Percentiles rank a stretch among this genome's conserved stretches.
These are phyloP conservation scores for Dicrurus megarhynchus DNA, from an alignment of 2,113 vertebrate species.

Conservation along the genomic window DNA sequence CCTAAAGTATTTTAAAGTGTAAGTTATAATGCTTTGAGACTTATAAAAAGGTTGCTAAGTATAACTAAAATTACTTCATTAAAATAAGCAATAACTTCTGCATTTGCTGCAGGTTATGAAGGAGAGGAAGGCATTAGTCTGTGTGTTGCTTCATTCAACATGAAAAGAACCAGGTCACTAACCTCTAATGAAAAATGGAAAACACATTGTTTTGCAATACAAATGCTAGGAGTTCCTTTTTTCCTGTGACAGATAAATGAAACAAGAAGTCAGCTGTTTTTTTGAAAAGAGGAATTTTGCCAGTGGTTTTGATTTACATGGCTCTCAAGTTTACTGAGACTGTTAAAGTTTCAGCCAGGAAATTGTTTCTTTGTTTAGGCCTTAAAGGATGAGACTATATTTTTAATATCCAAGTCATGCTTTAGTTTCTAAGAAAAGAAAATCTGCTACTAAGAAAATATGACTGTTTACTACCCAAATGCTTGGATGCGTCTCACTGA, in stretches of 20 bases:
- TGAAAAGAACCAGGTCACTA: not conserved
- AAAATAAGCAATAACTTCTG: not conserved
- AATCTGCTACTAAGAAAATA: not conserved
- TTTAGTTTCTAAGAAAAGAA: not conserved
- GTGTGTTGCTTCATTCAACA: not conserved
- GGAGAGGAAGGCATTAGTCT: not conserved
- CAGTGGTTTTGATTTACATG: constrained; percentile 10
- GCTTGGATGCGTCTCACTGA: not conserved
- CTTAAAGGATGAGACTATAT: not conserved
- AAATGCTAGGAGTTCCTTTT: constrained; percentile 1
- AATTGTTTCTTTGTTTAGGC: not conserved
- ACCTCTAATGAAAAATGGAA: not conserved
- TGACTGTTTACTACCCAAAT: not conserved
- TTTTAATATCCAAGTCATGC: not conserved
- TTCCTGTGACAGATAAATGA: not conserved
- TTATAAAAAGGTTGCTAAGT: not conserved
- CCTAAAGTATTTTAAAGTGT: not conserved
- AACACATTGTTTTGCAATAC: not conserved
- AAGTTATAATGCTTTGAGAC: not conserved
- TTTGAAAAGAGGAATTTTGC: not conserved
- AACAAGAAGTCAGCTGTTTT: not conserved
- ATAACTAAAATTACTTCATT: not conserved
- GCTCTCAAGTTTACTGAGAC: not conserved
- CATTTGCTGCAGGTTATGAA: not conserved
- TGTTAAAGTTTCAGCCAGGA: not conserved